Evolutionary conservation across 1,140 invertebrate species (phyloP).

Genomic region (Tachypleus tridentatus): DNA sequence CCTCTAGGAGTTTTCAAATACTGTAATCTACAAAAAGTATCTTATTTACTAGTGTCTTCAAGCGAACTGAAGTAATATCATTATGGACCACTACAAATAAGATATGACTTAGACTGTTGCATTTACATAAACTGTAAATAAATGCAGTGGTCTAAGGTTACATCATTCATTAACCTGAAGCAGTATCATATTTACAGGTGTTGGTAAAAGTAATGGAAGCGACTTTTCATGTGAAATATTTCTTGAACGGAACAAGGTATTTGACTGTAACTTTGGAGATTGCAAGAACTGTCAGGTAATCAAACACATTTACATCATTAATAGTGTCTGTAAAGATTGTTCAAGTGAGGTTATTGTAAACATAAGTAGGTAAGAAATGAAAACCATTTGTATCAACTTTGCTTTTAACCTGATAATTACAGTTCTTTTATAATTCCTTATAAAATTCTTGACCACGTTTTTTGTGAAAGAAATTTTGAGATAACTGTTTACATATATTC

Average conservation of each 20-base stretch:
- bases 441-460: not conserved
- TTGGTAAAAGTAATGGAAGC: slow-evolving; percentile 40
- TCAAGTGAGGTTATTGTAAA: not conserved
- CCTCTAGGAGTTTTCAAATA: no score
- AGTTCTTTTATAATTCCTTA: not conserved
- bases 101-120: no score
- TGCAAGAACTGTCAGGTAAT: slow-evolving; percentile 37
- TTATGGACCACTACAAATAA: no score
- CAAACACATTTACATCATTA: not conserved
- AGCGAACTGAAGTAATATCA: no score
- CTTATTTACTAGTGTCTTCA: no score
- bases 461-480: not conserved
- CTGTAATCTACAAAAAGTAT: no score
- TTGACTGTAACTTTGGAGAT: slow-evolving; percentile 33
- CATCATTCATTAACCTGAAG: not conserved
- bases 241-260: slow-evolving; percentile 30
- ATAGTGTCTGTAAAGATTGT: not conserved
- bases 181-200: slow-evolving; percentile 23
- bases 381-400: no score
- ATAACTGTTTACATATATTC: slow-evolving; percentile 12
- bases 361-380: no score
- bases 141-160: not conserved
- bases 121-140: not conserved
- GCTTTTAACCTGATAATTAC: no score
- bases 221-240: slow-evolving; percentile 36